Base-by-base conservation (phyloP, 2,888 invertebrate species). In the Mellilla xanthometata region DNA sequence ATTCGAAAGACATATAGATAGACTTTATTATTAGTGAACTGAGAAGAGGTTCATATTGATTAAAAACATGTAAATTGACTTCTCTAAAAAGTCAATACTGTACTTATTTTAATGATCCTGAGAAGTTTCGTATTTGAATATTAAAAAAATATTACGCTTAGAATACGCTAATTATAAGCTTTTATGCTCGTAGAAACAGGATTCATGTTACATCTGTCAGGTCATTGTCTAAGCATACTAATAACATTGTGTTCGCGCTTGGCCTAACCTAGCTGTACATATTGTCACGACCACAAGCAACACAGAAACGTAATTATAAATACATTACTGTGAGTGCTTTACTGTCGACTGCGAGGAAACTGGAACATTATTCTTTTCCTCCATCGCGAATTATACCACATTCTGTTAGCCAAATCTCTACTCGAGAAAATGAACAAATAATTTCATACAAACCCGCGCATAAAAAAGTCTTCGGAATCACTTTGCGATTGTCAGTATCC, bases 231-330 rank as follows among this genome's bases (percentile, higher is more conserved):
- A 52, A 45, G 49, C 38, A 28, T 52, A 29, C 40, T 52, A 50
- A 50, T 43, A 48, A 35, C 36, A 42, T 35, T 44, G 44, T 43
- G 38, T 51, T 39, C 30, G 46, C 52, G 38, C 47, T 47, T 42
- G 32, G 50, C 32, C 45, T 45, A 49, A 51, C 47, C 40, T 53
- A 58, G 51, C 58, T 52, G 57, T 56, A 54, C 53, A 60, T 51
- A 62, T 68, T 72, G 77, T 79, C 79, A 81, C 79, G 75, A 79
- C 47, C 38, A 48, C 67, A 72, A 62, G 67, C 71, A 75, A 74
- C 72, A 74, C 72, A 78, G 76, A 68, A 70, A 72, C 72, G 78
- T 82, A 83, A 86, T 87, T 87, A 87, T 87, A 85, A 87, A 86
- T 68, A 72, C 86, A 87, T 88, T 86, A 88, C 70, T 64, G 70